A percentile compares a stretch with the other conserved stretches of the same genome.
phyloP scores from a whole-genome alignment of 2,797 vertebrate species.

The Valencia hispanica region DNA sequence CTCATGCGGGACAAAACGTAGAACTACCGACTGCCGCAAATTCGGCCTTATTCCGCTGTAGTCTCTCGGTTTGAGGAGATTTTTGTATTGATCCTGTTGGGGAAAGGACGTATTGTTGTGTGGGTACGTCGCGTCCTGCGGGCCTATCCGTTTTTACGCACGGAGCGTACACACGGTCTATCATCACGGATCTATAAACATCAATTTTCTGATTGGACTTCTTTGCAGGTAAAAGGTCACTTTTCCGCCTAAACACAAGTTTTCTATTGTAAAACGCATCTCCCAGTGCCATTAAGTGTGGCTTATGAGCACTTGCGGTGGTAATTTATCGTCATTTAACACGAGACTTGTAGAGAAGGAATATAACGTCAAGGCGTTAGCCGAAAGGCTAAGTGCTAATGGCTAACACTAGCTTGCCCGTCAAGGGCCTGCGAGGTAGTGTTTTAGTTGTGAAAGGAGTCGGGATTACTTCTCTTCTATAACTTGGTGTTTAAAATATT shows the following conservation, averaged over 20 bases:
- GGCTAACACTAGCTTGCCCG: conserved; percentile 52
- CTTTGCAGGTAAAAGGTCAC: conserved; percentile 73
- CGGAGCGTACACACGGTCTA: conserved; percentile 73
- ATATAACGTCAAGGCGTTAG: conserved; percentile 67
- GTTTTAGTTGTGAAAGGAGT: background rate
- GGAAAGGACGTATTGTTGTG: conserved; percentile 73
- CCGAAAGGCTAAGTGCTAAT: conserved; percentile 50
- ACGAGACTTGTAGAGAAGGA: conserved; percentile 45
- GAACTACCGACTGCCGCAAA: conserved; percentile 63
- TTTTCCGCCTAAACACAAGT: conserved; percentile 18
- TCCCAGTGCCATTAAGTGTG: background rate
- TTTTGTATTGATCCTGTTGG: conserved; percentile 64
- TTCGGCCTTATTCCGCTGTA: conserved; percentile 40
- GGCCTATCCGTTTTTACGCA: conserved; percentile 80
- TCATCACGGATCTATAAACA: conserved; percentile 80
- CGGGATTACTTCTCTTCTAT: background rate
- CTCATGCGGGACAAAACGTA: conserved; percentile 78
- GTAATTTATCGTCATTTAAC: conserved; percentile 13
- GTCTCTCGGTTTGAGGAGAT: conserved; percentile 44
- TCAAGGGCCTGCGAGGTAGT: conserved; percentile 29
- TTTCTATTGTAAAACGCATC: background rate
- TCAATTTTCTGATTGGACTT: conserved; percentile 71
- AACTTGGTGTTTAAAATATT: rapidly evolving
- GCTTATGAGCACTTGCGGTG: background rate
- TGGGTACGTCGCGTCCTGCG: conserved; percentile 72